Evolutionary conservation across 2,113 vertebrate genomes (phyloP).

Genomic region (Melanerpes aurifrons): DNA sequence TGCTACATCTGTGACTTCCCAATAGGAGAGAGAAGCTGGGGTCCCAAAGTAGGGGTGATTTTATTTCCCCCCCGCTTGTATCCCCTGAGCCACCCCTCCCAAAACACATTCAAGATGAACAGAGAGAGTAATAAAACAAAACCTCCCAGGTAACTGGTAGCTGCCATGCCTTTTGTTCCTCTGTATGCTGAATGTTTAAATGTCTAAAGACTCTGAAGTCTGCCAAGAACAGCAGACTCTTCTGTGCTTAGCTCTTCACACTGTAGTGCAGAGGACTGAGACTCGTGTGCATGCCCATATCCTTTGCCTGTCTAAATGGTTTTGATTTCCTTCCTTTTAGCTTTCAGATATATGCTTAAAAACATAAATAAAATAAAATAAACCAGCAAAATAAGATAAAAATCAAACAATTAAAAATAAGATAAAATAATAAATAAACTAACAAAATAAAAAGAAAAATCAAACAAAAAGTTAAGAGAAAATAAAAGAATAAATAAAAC

Average conservation of each 20-base stretch:
- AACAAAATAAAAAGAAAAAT: no score
- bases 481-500: no score
- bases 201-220: constrained; percentile 4
- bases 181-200: constrained; percentile 14
- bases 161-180: constrained; percentile 19
- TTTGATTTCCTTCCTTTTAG: neutral
- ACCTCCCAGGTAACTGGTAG: neutral
- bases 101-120: neutral
- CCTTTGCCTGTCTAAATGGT: neutral
- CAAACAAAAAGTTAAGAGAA: no score
- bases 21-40: constrained; percentile 21
- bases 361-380: no score
- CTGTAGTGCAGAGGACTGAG: neutral
- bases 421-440: no score
- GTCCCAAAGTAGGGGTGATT: constrained; percentile 16
- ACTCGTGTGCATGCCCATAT: neutral
- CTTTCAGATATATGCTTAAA: neutral
- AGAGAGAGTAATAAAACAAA: constrained; percentile 48
- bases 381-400: no score
- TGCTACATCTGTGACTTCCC: constrained; percentile 28
- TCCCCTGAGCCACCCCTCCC: neutral
- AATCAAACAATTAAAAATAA: no score
- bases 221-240: neutral
- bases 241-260: neutral
- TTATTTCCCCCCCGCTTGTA: neutral